Evolutionary conservation across 2,113 vertebrate species (phyloP).

Genomic region (Pluvialis apricaria): DNA sequence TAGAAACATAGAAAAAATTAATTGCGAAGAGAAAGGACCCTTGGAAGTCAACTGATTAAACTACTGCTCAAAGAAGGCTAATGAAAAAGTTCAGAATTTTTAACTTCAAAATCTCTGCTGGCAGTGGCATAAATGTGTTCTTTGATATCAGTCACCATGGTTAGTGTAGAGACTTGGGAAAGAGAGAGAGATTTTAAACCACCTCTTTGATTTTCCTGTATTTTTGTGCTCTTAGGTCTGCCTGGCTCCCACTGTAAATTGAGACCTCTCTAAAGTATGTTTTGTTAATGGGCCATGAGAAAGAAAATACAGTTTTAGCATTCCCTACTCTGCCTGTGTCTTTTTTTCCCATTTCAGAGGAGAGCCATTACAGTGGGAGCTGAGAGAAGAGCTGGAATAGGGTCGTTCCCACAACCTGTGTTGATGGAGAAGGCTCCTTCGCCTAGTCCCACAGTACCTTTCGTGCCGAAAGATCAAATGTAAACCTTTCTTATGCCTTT

Average conservation of each 20-base stretch:
- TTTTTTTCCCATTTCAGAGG: not conserved
- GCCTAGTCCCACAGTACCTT: not conserved
- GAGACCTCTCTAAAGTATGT: constrained; percentile 1
- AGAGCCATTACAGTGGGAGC: not conserved
- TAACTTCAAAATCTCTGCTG: not conserved
- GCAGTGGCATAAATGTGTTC: not conserved
- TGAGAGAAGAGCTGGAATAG: not conserved
- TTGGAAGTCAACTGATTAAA: not conserved
- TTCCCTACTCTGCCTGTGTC: not conserved
- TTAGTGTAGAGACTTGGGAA: not conserved
- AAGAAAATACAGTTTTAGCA: constrained; percentile 34
- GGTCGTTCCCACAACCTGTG: not conserved
- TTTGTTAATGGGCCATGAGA: constrained; percentile 17
- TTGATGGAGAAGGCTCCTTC: not conserved
- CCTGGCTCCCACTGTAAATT: constrained; percentile 3
- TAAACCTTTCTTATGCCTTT: not conserved
- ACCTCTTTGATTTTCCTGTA: not conserved
- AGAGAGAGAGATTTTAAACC: not conserved
- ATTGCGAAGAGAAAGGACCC: not conserved
- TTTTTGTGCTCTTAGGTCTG: not conserved
- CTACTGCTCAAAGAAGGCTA: not conserved
- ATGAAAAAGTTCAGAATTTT: not conserved
- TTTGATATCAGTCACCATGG: not conserved
- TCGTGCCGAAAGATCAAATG: not conserved
- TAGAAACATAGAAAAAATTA: not conserved